Conservation (phyloP, 1,140 invertebrate species). For the Caerostris darwini region DNA sequence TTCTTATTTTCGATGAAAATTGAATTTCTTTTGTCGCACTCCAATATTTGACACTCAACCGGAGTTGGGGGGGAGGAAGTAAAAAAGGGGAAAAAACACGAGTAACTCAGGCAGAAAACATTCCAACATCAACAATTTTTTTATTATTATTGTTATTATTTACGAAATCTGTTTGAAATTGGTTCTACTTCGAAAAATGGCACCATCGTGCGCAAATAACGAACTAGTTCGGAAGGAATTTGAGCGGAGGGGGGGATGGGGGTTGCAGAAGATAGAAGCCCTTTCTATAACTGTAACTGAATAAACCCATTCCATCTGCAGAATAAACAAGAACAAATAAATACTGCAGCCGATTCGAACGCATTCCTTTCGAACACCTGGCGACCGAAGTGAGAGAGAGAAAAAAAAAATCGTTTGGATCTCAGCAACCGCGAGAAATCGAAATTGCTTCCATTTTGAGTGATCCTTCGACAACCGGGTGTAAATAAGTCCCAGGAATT, state of each 20-base stretch:
- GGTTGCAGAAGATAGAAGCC: not conserved
- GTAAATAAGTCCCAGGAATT: slow-evolving; percentile 61
- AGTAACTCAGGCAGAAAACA: slow-evolving; percentile 23
- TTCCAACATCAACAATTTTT: slow-evolving; percentile 4
- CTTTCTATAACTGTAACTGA: slow-evolving; percentile 47
- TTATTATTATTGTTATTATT: slow-evolving; percentile 12
- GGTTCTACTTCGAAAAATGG: slow-evolving; percentile 44
- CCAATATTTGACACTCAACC: not conserved
- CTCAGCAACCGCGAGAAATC: slow-evolving; percentile 70
- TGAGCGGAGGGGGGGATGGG: not conserved
- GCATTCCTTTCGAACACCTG: slow-evolving; percentile 71
- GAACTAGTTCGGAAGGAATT: slow-evolving; percentile 46
- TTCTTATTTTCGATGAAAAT: slow-evolving; percentile 30
- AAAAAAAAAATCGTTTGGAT: not conserved
- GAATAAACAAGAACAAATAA: slow-evolving; percentile 71
- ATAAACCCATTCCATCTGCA: slow-evolving; percentile 61
- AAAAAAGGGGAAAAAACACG: too few relatives aligned
- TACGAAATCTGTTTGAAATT: slow-evolving; percentile 68
- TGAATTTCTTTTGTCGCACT: slow-evolving; percentile 37
- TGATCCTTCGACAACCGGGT: slow-evolving; percentile 64
- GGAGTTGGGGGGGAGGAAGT: not conserved
- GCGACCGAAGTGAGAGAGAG: slow-evolving; percentile 12
- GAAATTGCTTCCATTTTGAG: slow-evolving; percentile 75
- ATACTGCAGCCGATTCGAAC: slow-evolving; percentile 49
- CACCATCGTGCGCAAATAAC: slow-evolving; percentile 44